Base-by-base conservation (phyloP, 2,888 invertebrate species). In the Synergus gifuensis region DNA sequence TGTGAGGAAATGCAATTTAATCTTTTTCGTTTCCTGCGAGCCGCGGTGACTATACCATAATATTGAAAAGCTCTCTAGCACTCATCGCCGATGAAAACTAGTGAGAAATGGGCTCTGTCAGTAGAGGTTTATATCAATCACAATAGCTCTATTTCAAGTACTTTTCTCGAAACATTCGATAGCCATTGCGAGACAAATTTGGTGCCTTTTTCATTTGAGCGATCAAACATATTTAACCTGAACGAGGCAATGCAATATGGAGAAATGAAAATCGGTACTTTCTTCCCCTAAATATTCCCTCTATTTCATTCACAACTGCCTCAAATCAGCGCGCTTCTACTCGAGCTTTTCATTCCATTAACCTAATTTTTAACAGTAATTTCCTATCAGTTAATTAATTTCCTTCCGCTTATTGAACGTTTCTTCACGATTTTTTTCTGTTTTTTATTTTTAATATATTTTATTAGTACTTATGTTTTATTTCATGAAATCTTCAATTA, bases 1-100 rank as follows among this genome's bases (percentile, higher is more conserved):
- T 73, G 54, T 73, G 54, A 73, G 49, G 16, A 73, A 54, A 73
- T 54, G 69, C 46, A 73, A 73, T 73, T 73, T 54, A 54, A 49
- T 69, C 69, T 36, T 73, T 73, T 73, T 49, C n/a, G 28, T 49
- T 16, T 73, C 28, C 16, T 36, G 67, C 9, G 9, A 49, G 18
- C 54, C 22, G 28, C 28, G 28, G 28, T 73, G 49, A 54, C n/a
- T 69, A 46, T 49, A 14, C 7, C 16, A 49, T 73, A 73, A 73
- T 36, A 36, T 73, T 54, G 69, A 49, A 73, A 73, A 73, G 22
- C 69, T 73, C 54, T 49, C 69, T 9, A 28, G 49, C 49, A 73
- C 69, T 73, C 69, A 73, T 49, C 49, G 49, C 3, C 36, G 69
- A 49, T 73, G 69, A 73, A 73, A 73, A 73, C 54, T 73, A 16